A percentile compares a stretch with the other conserved stretches of the same genome.
Evolutionary conservation across 2,888 invertebrate species (phyloP).

Genomic region (Pterostichus madidus): DNA sequence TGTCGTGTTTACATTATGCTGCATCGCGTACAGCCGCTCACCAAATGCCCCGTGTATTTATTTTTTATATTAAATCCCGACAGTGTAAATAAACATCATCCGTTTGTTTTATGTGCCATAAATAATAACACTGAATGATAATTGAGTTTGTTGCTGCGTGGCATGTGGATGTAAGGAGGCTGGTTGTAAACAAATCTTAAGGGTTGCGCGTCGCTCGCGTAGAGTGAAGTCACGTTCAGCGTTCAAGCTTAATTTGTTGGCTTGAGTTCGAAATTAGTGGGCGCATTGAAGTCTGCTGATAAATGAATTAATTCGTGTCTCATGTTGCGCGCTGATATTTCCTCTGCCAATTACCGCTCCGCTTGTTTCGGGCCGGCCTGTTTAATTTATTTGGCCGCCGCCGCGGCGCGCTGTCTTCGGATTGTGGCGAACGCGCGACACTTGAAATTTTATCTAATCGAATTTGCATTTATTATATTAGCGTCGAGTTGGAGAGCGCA

Average conservation of each 20-base stretch:
- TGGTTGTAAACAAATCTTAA: conserved; percentile 38
- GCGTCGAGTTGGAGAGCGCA: conserved; percentile 30
- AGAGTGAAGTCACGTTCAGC: conserved; percentile 34
- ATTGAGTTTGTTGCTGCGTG: conserved; percentile 19
- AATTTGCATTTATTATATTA: conserved; percentile 67
- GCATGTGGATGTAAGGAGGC: background rate
- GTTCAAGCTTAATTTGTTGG: conserved; percentile 61
- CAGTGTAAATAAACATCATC: conserved; percentile 31
- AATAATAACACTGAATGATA: conserved; percentile 23
- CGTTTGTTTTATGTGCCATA: conserved; percentile 37
- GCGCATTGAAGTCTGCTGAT: conserved; percentile 67
- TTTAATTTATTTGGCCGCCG: conserved; percentile 43
- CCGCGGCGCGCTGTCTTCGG: conserved; percentile 29
- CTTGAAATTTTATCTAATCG: conserved; percentile 59
- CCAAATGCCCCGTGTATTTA: conserved; percentile 42
- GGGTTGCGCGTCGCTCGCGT: too few relatives aligned
- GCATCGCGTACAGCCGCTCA: conserved; percentile 12
- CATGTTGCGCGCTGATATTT: conserved; percentile 60
- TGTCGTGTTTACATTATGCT: conserved; percentile 41
- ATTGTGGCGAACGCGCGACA: conserved; percentile 27
- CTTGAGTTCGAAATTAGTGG: conserved; percentile 66
- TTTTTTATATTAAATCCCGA: conserved; percentile 50
- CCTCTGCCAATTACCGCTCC: conserved; percentile 63
- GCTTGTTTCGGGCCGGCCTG: conserved; percentile 64
- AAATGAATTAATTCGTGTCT: conserved; percentile 66